Base-by-base conservation (phyloP, 2,797 vertebrate species). In the Astyanax mexicanus region DNA sequence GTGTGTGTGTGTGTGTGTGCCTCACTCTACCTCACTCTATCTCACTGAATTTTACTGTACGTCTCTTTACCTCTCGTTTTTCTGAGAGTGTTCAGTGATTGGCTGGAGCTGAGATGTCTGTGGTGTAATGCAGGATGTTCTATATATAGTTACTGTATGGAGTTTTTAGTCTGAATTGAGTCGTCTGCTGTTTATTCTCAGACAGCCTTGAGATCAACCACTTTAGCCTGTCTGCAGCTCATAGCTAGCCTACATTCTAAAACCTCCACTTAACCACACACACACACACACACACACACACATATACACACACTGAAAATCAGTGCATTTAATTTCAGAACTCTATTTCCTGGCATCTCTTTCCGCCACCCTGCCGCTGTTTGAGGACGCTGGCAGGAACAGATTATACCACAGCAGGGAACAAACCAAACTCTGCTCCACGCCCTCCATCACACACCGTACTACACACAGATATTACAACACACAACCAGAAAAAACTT, bases 271-370 rank as follows among this genome's bases (percentile, higher is more conserved):
- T 71, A 72, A 58, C 25, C 35, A 21, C 52, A 70, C 11, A 61
- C n/a, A 68, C 65, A 74, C 57, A 74, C 71, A 49, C 38, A 75
- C 19, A n/a, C n/a, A n/a, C n/a, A n/a, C 35, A 21, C 52, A 70
- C 11, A 61, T n/a, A 68, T 65, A 74, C 57, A 74, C 71, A 49
- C 38, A 75, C 19, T n/a, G n/a, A 57, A n/a, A 75, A 72, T 75
- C 68, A 55, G 75, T 80, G 67, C 27, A 51, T 81, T 81, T 79
- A 25, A 76, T 83, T 79, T 69, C 60, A 81, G 62, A 83, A 69
- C 72, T 62, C 25, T 5, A 45, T 65, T 74, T 51, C 44, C 2
- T 70, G n/a, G n/a, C n/a, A n/a, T n/a, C n/a, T n/a, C n/a, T 49
- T 69, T 25, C 65, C 54, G 6, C 57, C 23, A 38, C 51, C 65